phyloP scores from a whole-genome alignment of 2,113 vertebrate species.

The Gasterosteus nipponicus region DNA sequence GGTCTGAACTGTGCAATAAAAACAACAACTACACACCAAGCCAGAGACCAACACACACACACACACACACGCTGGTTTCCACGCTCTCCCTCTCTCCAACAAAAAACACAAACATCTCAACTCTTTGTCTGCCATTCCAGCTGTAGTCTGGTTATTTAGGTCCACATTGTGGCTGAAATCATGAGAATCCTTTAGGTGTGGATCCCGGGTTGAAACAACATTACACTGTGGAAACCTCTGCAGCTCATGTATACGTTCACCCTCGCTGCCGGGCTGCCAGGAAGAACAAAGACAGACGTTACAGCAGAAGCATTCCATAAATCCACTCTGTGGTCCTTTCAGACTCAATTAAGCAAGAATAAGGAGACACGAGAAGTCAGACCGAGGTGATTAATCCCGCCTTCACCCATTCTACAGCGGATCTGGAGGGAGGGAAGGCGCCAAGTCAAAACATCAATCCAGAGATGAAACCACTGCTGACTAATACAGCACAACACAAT shows the following conservation, averaged over 20 bases:
- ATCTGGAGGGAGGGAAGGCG: constrained; percentile 21
- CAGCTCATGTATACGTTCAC: neutral
- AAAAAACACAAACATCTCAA: constrained; percentile 6
- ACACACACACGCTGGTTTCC: constrained; percentile 7
- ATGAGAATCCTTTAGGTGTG: neutral
- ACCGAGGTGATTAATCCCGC: constrained; percentile 30
- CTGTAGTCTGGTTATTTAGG: constrained; percentile 15
- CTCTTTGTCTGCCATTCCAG: constrained; percentile 38
- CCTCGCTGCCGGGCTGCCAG: constrained; percentile 9
- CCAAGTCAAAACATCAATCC: constrained; percentile 42
- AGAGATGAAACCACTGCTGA: constrained; percentile 43
- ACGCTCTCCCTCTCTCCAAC: neutral
- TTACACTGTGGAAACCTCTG: neutral
- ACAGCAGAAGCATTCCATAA: constrained; percentile 11
- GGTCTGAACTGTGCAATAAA: constrained; percentile 20
- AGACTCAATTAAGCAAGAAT: constrained; percentile 16
- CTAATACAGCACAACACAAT: constrained; percentile 11
- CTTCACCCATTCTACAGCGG: constrained; percentile 13
- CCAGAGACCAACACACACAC: neutral
- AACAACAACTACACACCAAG: constrained; percentile 10
- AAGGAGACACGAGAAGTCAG: neutral
- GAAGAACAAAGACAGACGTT: constrained; percentile 24
- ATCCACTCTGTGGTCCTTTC: constrained; percentile 14
- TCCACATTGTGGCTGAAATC: constrained; percentile 11
- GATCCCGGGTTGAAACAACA: neutral